These are phyloP conservation scores for Phalacrocorax pelagicus DNA, from an alignment of 2,113 vertebrate species.

Conservation along the genomic window DNA sequence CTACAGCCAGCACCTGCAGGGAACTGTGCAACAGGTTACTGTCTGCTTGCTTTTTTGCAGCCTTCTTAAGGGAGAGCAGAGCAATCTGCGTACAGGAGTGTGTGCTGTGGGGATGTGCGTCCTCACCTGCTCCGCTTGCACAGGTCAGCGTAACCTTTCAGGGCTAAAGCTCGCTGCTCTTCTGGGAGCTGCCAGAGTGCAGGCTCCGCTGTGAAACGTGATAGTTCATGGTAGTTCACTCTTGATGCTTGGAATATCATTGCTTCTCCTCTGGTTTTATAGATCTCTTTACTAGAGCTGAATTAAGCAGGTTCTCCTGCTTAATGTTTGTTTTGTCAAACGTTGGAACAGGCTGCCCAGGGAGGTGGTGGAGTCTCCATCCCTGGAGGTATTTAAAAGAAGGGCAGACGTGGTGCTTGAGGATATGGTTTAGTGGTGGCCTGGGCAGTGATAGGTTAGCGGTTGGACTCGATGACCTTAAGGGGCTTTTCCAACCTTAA, in stretches of 20 bases:
- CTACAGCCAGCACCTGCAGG: background rate
- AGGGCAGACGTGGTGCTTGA: no score
- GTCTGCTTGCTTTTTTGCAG: fast-evolving
- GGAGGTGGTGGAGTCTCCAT: no score
- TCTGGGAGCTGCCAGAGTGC: background rate
- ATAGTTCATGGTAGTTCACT: background rate
- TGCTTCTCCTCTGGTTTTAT: background rate
- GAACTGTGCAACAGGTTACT: background rate
- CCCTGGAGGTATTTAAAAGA: no score
- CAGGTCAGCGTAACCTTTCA: background rate
- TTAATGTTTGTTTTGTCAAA: no score
- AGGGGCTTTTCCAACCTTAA: no score
- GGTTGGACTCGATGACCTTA: no score
- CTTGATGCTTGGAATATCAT: background rate
- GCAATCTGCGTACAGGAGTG: fast-evolving
- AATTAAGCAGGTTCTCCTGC: background rate
- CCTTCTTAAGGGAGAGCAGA: background rate
- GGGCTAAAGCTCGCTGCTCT: background rate
- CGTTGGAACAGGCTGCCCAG: no score
- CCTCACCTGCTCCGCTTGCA: background rate
- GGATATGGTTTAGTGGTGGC: no score
- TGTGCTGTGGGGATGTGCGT: fast-evolving
- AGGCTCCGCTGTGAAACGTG: background rate
- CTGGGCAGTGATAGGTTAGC: no score
- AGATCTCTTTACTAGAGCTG: background rate